Evolutionary conservation across 1,140 invertebrate species (phyloP), one percentile per base, ranked within the genome.

Genomic region (Drosophila asahinai): DNA sequence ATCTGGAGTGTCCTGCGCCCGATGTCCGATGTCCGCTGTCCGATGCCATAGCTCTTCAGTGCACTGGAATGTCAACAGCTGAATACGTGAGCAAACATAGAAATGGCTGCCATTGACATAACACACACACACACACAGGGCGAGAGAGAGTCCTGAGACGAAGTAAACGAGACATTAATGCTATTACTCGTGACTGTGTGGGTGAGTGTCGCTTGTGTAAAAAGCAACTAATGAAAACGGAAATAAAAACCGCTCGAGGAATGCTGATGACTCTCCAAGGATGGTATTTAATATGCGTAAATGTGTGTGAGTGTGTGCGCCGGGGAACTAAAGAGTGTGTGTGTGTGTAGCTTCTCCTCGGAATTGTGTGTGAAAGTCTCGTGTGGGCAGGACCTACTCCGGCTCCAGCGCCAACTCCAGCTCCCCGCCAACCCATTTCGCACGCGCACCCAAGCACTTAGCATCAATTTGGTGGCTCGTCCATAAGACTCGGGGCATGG

Each of bases 211-310:
- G 83, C 84, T 89, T 90, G 86, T 89, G 86, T 90, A 90, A 90
- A 86, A 90, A 91, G 87, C 83, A 87, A 91, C 86, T 91, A 87
- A 81, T 91, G 87, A 91, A 91, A 91, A 89, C 89, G 89, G 70
- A 84, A 84, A 82, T 81, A 91, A 91, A 91, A 91, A 91, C 76
- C 76, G 83, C 89, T 87, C 83, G 76, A 91, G 89, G 83, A 91
- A 91, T 91, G 89, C 89, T 91, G 89, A 91, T 91, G 89, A 91
- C 89, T 87, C 89, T 91, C 89, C 79, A 87, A 91, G 89, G 89
- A 91, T 84, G 79, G 81, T 83, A 91, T 89, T 91, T 89, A 91
- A 91, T 90, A 89, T 86, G 80, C 68, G 72, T 79, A 68, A 74
- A 51, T 60, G 66, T 66, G 52, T 72, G 58, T 78, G 62, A n/a